These are phyloP conservation scores for Ophion costatus DNA, from an alignment of 2,888 invertebrate species.

Conservation along the genomic window DNA sequence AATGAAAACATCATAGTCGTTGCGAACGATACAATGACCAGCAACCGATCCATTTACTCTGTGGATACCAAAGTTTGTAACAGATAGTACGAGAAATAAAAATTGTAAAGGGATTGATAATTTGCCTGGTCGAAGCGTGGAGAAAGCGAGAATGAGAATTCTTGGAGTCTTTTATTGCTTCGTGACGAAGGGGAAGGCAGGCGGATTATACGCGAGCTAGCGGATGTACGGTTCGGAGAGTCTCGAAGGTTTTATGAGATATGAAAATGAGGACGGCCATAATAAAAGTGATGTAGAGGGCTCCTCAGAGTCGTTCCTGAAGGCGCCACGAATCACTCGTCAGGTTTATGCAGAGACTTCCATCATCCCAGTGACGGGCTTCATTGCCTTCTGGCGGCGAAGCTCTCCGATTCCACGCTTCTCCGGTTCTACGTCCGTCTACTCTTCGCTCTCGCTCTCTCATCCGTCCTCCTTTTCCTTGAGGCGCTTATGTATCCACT, in stretches of 20 bases:
- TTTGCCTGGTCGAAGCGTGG: constrained; percentile 33
- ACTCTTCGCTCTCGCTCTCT: constrained; percentile 39
- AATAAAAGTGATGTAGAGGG: constrained; percentile 83
- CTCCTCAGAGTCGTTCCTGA: constrained; percentile 82
- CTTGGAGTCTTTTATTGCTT: constrained; percentile 57
- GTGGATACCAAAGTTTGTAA: neutral
- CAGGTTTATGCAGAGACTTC: constrained; percentile 83
- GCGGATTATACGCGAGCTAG: constrained; percentile 61
- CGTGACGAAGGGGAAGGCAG: constrained; percentile 56
- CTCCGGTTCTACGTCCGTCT: constrained; percentile 62
- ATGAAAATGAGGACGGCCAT: constrained; percentile 83
- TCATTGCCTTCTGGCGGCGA: constrained; percentile 81
- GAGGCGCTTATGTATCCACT: constrained; percentile 57
- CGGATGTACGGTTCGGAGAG: constrained; percentile 59
- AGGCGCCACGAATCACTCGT: constrained; percentile 83
- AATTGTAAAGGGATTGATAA: constrained; percentile 38
- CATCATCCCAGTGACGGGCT: constrained; percentile 83
- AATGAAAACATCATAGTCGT: neutral
- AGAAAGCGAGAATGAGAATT: constrained; percentile 40
- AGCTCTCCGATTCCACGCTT: constrained; percentile 78
- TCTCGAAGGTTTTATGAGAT: constrained; percentile 82
- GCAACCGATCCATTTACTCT: neutral
- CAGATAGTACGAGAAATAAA: neutral
- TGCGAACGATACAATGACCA: neutral
- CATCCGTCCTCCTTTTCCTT: constrained; percentile 42